phyloP scores from a whole-genome alignment of 2,797 vertebrate species.

The Trematomus bernacchii region DNA sequence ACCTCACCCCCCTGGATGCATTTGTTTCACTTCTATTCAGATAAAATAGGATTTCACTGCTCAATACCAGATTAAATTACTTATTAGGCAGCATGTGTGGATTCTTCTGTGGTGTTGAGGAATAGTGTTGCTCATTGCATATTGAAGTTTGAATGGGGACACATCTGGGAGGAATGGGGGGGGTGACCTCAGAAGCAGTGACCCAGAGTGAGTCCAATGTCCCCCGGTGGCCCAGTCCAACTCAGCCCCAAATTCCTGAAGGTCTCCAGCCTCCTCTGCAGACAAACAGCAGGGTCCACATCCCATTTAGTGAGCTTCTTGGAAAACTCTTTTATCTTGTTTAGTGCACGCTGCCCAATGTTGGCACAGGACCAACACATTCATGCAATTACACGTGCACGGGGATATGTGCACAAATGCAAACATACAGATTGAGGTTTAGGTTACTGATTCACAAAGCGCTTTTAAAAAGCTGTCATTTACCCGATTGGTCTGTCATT shows the following conservation, averaged over 20 bases:
- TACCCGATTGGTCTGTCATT: slow-evolving; percentile 70
- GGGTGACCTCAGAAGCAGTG: slow-evolving; percentile 79
- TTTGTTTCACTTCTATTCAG: too few species aligned
- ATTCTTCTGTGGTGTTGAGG: slow-evolving; percentile 17
- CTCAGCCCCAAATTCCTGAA: slow-evolving; percentile 78
- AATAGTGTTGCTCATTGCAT: slow-evolving; percentile 70
- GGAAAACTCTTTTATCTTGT: slow-evolving; percentile 55
- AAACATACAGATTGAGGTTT: slow-evolving; percentile 46
- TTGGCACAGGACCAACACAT: slow-evolving; percentile 56
- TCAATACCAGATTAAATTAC: slow-evolving; percentile 39
- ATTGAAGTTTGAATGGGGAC: slow-evolving; percentile 73
- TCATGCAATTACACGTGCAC: slow-evolving; percentile 33
- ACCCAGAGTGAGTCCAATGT: slow-evolving; percentile 79
- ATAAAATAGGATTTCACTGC: too few species aligned
- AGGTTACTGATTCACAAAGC: slow-evolving; percentile 70
- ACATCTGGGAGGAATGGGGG: slow-evolving; percentile 44
- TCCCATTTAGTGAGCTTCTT: slow-evolving; percentile 52
- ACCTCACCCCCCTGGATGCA: too few species aligned
- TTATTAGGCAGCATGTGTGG: slow-evolving; percentile 22
- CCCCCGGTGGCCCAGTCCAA: slow-evolving; percentile 64
- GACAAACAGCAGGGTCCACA: slow-evolving; percentile 68
- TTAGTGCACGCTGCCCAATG: slow-evolving; percentile 36
- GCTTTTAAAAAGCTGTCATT: slow-evolving; percentile 61
- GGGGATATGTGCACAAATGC: slow-evolving; percentile 6
- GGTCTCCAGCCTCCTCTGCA: slow-evolving; percentile 62